Evolutionary conservation across 2,113 vertebrate species (phyloP), one percentile per base, ranked within the genome.

Genomic region (Rhipidura dahli): DNA sequence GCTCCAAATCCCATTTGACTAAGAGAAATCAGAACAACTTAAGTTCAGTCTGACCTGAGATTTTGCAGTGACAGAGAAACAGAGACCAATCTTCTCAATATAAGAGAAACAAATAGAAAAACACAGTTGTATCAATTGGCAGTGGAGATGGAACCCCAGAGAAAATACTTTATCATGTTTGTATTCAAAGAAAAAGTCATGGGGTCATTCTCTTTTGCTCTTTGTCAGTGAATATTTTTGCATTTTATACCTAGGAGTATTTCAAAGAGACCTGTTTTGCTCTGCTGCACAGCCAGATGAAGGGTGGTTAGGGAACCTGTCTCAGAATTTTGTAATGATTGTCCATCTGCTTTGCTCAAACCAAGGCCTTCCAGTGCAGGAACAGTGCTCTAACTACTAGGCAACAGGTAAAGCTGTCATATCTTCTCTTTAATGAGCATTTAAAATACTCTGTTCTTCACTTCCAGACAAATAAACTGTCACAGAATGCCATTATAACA

Each of bases 371-470:
- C 30, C 42, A 81, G 54, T 20, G 47, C 86, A 94, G 42, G 33
- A 95, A 49, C 57, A 83, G 26, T 15, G 57, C 54, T 85, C 40
- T 83, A 84, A 84, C 84, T 76, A 93, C 51, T 21, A 90, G 33
- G 79, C n/a, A 83, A 92, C 83, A 88, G 45, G 47, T 18, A 87
- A 53, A 96, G 61, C 84, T 95, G 95, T 95, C 90, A 82, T 59
- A 79, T 85, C 42, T 56, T 68, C 66, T 77, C 50, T 93, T 95
- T 95, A 95, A 94, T 95, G 90, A 94, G 91, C 70, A 66, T 90
- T 88, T 94, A 91, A 87, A 95, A 89, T 84, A 83, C 37, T 69
- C 49, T 60, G 57, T 94, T 95, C 89, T 81, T 56, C 0, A 0
- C 37, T 94, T 92, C 72, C 83, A 91, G 83, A 91, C 86, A 93